These are phyloP conservation scores for Mus spretus DNA, from an alignment of 2,797 vertebrate genomes.

Conservation along the genomic window DNA sequence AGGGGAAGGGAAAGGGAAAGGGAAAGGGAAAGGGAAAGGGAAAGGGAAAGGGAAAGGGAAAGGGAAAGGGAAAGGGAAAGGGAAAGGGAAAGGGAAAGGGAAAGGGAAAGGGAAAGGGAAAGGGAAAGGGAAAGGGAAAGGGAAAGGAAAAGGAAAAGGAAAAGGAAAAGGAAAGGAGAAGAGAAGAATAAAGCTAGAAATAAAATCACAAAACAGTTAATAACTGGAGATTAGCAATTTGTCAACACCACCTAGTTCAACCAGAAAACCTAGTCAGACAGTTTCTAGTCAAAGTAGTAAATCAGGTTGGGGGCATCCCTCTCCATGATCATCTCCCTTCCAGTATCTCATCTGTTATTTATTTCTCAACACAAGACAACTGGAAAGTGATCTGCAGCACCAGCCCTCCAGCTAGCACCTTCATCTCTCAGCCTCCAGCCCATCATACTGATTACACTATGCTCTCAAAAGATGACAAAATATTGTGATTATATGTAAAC, in stretches of 20 bases:
- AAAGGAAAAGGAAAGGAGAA: not conserved
- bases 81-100: not conserved
- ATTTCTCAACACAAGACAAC: not conserved
- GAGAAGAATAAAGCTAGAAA: not conserved
- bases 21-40: too few species aligned
- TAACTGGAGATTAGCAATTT: slow-evolving; percentile 60
- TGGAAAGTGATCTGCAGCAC: slow-evolving; percentile 47
- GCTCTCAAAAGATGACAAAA: slow-evolving; percentile 53
- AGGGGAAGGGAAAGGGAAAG: too few species aligned
- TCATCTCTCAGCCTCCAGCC: not conserved
- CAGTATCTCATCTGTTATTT: slow-evolving; percentile 42
- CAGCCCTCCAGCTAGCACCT: not conserved
- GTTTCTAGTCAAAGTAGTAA: slow-evolving; percentile 66
- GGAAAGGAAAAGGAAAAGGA: too few species aligned
- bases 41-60: too few species aligned
- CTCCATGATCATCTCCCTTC: slow-evolving; percentile 55
- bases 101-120: too few species aligned
- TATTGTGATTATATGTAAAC: slow-evolving; percentile 35
- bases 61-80: too few species aligned
- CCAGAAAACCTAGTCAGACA: slow-evolving; percentile 79
- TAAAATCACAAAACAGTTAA: not conserved
- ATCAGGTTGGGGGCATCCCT: slow-evolving; percentile 57
- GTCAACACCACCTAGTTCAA: slow-evolving; percentile 70
- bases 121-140: too few species aligned
- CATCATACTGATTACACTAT: not conserved